These are phyloP conservation scores for Dromaius novaehollandiae DNA, from an alignment of 2,113 vertebrate species.

Conservation along the genomic window DNA sequence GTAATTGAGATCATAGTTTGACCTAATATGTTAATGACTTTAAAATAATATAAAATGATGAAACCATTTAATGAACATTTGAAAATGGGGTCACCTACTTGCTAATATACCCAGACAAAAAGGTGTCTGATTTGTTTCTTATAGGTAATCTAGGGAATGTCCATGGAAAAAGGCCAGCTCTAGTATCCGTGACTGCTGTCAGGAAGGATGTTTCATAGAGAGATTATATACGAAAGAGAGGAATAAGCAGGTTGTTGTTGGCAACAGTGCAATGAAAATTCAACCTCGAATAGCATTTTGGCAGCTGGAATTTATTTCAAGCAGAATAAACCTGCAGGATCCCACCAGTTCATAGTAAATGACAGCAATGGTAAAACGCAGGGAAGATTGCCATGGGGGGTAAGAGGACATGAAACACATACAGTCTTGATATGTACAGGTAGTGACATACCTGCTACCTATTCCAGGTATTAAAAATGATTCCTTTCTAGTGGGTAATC, in stretches of 20 bases:
- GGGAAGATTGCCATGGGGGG: neutral
- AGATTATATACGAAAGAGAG: neutral
- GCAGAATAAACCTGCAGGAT: neutral
- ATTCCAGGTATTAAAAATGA: conserved; percentile 2
- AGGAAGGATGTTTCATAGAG: conserved; percentile 1
- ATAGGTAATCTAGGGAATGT: conserved; percentile 7
- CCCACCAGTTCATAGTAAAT: neutral
- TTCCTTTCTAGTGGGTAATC: neutral
- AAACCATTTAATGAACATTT: conserved; percentile 65
- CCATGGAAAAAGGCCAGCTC: neutral
- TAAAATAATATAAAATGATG: conserved; percentile 38
- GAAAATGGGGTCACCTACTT: conserved; percentile 58
- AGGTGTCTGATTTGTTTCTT: conserved; percentile 55
- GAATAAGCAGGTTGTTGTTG: neutral
- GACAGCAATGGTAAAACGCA: neutral
- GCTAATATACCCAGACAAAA: conserved; percentile 34
- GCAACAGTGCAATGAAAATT: neutral
- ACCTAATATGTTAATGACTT: conserved; percentile 32
- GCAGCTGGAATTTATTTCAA: neutral
- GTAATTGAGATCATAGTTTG: conserved; percentile 43
- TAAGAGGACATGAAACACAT: neutral
- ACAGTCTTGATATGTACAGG: neutral
- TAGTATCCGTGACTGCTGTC: neutral
- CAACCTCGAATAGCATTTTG: neutral
- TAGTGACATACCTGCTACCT: neutral